These are phyloP conservation scores for Saccopteryx leptura DNA, from an alignment of 2,113 vertebrate genomes.

Conservation along the genomic window DNA sequence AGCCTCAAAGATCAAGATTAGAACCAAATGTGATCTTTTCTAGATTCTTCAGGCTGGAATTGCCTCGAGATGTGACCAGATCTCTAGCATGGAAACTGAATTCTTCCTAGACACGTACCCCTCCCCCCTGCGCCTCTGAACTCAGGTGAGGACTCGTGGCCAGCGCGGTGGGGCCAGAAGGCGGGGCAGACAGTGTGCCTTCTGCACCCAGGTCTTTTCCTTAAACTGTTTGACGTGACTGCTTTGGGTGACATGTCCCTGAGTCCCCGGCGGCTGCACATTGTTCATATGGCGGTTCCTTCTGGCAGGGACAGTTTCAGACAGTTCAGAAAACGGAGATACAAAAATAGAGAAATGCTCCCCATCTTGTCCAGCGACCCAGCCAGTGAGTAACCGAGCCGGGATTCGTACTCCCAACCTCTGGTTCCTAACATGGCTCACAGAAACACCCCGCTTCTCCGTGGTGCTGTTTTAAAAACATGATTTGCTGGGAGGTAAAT, in stretches of 20 bases:
- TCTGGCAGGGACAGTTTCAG: not conserved
- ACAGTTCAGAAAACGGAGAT: constrained; percentile 15
- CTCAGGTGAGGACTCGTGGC: not conserved
- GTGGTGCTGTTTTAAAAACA: constrained; percentile 33
- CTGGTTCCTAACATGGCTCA: not conserved
- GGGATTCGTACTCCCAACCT: not conserved
- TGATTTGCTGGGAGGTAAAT: constrained; percentile 3
- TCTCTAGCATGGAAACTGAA: not conserved
- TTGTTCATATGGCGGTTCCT: not conserved
- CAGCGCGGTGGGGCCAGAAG: not conserved
- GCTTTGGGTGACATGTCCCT: not conserved
- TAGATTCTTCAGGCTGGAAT: not conserved
- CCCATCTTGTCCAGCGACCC: not conserved
- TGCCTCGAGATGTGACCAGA: not conserved
- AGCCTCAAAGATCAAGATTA: not conserved
- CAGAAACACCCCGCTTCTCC: constrained; percentile 18
- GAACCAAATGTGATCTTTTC: constrained; percentile 13
- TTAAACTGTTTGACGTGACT: not conserved
- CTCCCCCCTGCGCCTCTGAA: not conserved
- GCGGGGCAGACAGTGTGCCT: not conserved
- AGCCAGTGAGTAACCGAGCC: not conserved
- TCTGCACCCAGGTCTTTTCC: not conserved
- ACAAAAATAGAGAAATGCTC: not conserved
- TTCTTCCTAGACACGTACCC: not conserved
- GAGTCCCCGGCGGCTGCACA: too few species aligned